A percentile compares a stretch with the other conserved stretches of the same genome.
phyloP scores from a whole-genome alignment of 2,888 invertebrate genomes.

The Ypsolopha sequella region DNA sequence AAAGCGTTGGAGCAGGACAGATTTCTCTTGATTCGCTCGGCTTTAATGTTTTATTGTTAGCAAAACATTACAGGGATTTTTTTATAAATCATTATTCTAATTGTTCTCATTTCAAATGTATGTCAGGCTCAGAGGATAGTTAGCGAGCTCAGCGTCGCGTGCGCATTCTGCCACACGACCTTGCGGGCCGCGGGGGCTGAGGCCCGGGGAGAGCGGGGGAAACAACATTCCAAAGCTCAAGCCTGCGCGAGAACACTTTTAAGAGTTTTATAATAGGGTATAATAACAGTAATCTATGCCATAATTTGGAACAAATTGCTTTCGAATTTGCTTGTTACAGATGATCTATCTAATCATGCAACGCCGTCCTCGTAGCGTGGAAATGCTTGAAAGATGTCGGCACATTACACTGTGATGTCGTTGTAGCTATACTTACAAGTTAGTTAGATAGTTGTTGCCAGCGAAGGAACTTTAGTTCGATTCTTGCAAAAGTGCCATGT shows the following conservation, averaged over 20 bases:
- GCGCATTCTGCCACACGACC: constrained; percentile 19
- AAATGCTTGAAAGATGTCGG: too few species aligned
- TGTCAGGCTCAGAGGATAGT: not conserved
- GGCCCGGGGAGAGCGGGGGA: constrained; percentile 7
- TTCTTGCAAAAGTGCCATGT: not conserved
- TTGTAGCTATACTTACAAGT: too few species aligned
- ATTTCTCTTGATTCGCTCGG: too few species aligned
- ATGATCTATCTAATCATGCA: too few species aligned
- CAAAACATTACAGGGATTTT: too few species aligned
- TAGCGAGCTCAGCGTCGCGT: not conserved
- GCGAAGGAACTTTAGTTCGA: too few species aligned
- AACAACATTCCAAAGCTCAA: constrained; percentile 23
- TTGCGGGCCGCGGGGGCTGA: constrained; percentile 20
- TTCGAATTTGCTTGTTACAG: not conserved
- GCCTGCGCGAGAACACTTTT: not conserved
- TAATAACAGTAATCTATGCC: not conserved
- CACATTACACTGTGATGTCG: too few species aligned
- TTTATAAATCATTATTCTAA: not conserved
- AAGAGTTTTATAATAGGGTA: not conserved
- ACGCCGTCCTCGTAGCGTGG: too few species aligned
- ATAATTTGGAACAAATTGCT: not conserved
- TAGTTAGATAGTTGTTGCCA: too few species aligned
- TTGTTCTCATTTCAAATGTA: not conserved
- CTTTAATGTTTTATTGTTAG: too few species aligned
- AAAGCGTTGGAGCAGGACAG: too few species aligned